Evolutionary conservation across 2,113 vertebrate genomes (phyloP).

Genomic region (Arenaria interpres): DNA sequence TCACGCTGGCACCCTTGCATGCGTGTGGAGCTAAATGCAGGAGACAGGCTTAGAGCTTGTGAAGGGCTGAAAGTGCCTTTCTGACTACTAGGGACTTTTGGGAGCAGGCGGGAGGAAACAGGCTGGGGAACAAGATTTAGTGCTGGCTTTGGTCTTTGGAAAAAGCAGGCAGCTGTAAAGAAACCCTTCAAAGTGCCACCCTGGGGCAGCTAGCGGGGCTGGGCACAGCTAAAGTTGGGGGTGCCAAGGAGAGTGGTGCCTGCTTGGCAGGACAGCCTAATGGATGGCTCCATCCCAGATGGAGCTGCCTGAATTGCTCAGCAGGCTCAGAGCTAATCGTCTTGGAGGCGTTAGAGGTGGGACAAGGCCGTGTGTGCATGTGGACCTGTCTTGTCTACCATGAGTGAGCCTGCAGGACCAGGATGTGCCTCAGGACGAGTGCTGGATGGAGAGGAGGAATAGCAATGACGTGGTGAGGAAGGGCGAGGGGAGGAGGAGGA

Average conservation of each 20-base stretch:
- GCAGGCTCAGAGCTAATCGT: not conserved
- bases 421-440: not conserved
- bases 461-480: not conserved
- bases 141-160: not conserved
- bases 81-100: not conserved
- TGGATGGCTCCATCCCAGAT: not conserved
- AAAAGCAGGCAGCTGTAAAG: not conserved
- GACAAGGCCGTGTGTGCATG: not conserved
- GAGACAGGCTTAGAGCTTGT: not conserved
- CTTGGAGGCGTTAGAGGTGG: not conserved
- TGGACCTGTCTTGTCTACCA: not conserved
- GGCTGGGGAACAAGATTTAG: not conserved
- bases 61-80: not conserved
- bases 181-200: not conserved
- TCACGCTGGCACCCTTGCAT: not conserved
- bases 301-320: not conserved
- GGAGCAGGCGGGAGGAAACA: not conserved
- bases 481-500: not conserved
- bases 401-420: not conserved
- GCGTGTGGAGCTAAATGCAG: not conserved
- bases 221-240: not conserved
- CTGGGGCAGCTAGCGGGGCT: not conserved
- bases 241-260: not conserved
- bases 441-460: not conserved
- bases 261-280: not conserved